These are phyloP conservation scores for Triplophysa dalaica DNA, from an alignment of 2,113 vertebrate species.

Conservation along the genomic window DNA sequence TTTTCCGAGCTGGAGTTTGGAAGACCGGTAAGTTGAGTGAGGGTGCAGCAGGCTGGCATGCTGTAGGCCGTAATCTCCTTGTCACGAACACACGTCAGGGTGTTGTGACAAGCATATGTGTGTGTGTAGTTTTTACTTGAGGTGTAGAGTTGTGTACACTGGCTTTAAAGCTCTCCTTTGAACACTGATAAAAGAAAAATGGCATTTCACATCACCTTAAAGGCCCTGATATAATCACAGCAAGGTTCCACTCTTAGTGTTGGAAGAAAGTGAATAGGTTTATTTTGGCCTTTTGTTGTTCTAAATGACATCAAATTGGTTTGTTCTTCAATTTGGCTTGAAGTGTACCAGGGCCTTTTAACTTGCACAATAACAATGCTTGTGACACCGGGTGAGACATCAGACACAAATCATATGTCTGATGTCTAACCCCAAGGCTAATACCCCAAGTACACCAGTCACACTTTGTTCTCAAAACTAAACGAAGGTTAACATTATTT, in stretches of 20 bases:
- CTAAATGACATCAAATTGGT: too few species aligned
- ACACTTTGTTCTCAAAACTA: neutral
- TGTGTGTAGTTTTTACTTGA: conserved; percentile 22
- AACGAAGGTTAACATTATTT: neutral
- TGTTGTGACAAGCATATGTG: conserved; percentile 49
- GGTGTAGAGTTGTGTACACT: neutral
- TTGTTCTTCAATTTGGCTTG: too few species aligned
- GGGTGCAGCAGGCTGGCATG: conserved; percentile 31
- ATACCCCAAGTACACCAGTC: neutral
- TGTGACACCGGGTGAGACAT: neutral
- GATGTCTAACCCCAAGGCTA: neutral
- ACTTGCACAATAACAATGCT: conserved; percentile 4
- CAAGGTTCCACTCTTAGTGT: too few species aligned
- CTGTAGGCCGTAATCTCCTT: conserved; percentile 46
- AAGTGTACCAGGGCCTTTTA: neutral
- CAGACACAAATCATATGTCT: neutral
- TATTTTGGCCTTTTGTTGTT: too few species aligned
- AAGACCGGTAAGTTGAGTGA: conserved; percentile 89
- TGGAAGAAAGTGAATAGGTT: too few species aligned
- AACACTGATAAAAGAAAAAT: conserved; percentile 22
- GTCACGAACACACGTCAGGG: conserved; percentile 54
- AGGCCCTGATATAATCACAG: too few species aligned
- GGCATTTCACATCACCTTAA: neutral
- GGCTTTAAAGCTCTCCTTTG: neutral
- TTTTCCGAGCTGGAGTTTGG: conserved; percentile 99